These are phyloP conservation scores for Myripristis jacobus DNA, from an alignment of 2,797 vertebrate genomes.

Conservation along the genomic window DNA sequence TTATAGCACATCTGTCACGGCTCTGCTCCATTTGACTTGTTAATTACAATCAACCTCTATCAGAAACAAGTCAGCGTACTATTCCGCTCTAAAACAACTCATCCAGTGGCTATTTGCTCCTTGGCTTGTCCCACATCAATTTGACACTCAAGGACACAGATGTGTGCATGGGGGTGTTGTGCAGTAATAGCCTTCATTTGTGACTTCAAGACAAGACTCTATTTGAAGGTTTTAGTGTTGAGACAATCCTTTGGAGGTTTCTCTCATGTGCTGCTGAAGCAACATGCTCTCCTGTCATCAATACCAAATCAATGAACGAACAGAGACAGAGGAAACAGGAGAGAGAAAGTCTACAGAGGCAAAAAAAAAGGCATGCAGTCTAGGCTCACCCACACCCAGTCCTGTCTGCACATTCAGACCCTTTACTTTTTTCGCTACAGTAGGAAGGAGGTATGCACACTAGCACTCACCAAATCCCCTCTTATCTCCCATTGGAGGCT, in stretches of 20 bases:
- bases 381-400: conserved; percentile 37
- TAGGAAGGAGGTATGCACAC: conserved; percentile 71
- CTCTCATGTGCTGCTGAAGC: neutral
- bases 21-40: conserved; percentile 82
- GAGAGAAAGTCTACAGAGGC: conserved; percentile 30
- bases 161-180: conserved; percentile 15
- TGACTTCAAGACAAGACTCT: neutral
- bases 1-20: conserved; percentile 82
- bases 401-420: conserved; percentile 50
- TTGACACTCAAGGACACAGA: conserved; percentile 53
- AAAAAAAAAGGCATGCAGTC: conserved; percentile 32
- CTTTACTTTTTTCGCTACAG: conserved; percentile 75
- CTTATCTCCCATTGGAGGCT: conserved; percentile 76
- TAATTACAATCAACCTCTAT: conserved; percentile 82
- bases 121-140: conserved; percentile 43
- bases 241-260: too few relatives aligned
- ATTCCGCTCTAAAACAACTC: conserved; percentile 64
- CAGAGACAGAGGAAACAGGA: conserved; percentile 20
- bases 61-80: conserved; percentile 63
- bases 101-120: conserved; percentile 58
- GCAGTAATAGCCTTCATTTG: conserved; percentile 22
- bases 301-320: conserved; percentile 15
- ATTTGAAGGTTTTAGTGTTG: neutral
- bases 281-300: too few relatives aligned
- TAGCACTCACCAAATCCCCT: conserved; percentile 72